Conservation (phyloP, 2,888 invertebrate species). For the Zaprionus obscuricornis region DNA sequence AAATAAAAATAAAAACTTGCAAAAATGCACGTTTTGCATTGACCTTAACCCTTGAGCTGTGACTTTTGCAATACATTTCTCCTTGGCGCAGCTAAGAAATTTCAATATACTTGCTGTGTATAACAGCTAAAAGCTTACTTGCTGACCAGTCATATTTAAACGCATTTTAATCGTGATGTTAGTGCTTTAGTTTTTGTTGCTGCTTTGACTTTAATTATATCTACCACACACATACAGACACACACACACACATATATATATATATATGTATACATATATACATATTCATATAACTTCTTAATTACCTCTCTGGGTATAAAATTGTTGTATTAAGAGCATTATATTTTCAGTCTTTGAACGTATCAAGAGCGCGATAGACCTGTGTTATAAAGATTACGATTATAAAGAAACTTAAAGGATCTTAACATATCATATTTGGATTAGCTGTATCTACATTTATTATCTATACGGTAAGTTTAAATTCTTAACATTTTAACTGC, state of each 20-base stretch:
- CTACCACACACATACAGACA: too few species aligned
- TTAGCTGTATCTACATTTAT: conserved; percentile 14
- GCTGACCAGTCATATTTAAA: conserved; percentile 34
- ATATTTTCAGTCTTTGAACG: conserved; percentile 62
- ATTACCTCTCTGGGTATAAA: conserved; percentile 55
- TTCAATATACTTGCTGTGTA: too few species aligned
- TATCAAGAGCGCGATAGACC: conserved; percentile 39
- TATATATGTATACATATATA: background rate
- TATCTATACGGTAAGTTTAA: conserved; percentile 51
- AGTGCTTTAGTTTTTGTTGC: background rate
- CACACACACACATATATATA: too few species aligned
- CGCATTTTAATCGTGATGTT: conserved; percentile 1
- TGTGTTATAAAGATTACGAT: conserved; percentile 1
- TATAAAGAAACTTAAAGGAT: conserved; percentile 21
- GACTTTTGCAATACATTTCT: too few species aligned
- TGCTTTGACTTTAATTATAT: conserved; percentile 11
- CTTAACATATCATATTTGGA: conserved; percentile 26
- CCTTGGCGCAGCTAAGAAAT: too few species aligned
- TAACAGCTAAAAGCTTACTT: too few species aligned
- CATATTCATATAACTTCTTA: conserved; percentile 34
- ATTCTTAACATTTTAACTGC: background rate
- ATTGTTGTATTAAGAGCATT: conserved; percentile 47
- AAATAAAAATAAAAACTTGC: too few species aligned
- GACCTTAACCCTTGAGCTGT: too few species aligned
- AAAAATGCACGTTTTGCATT: too few species aligned